Conservation (phyloP, 2,113 vertebrate genomes). For the Chinchilla lanigera region DNA sequence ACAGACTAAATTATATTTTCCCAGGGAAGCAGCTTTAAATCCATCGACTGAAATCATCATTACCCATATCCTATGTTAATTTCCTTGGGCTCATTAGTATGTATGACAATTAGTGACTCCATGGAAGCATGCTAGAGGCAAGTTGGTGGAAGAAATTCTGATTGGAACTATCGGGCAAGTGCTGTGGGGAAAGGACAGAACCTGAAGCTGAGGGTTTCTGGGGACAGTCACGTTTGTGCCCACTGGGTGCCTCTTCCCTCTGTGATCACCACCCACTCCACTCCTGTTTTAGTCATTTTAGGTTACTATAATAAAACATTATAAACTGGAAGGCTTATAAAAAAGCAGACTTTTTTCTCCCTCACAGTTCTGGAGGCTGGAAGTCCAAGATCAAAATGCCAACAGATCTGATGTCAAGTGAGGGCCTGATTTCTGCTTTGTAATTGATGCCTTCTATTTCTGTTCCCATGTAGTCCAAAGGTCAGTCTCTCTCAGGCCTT, state of each 20-base stretch:
- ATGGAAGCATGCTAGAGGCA: background rate
- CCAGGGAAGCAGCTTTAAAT: constrained; percentile 49
- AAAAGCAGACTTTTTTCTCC: background rate
- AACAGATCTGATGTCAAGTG: background rate
- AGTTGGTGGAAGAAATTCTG: background rate
- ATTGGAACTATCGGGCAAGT: background rate
- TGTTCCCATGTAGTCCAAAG: background rate
- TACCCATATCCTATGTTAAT: background rate
- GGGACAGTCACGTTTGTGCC: background rate
- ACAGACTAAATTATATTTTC: constrained; percentile 44
- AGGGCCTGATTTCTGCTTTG: background rate
- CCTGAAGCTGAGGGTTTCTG: background rate
- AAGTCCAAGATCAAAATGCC: background rate
- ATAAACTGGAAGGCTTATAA: background rate
- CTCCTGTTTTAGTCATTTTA: background rate
- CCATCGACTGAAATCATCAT: constrained; percentile 55
- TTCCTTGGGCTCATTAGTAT: constrained; percentile 49
- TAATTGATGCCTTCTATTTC: background rate
- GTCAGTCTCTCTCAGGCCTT: background rate
- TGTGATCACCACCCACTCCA: background rate
- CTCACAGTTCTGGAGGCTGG: background rate
- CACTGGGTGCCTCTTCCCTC: background rate
- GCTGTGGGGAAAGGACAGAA: background rate
- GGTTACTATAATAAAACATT: background rate
- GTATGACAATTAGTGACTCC: constrained; percentile 12